Evolutionary conservation across 2,113 vertebrate species (phyloP).

Genomic region (Stegastes partitus): DNA sequence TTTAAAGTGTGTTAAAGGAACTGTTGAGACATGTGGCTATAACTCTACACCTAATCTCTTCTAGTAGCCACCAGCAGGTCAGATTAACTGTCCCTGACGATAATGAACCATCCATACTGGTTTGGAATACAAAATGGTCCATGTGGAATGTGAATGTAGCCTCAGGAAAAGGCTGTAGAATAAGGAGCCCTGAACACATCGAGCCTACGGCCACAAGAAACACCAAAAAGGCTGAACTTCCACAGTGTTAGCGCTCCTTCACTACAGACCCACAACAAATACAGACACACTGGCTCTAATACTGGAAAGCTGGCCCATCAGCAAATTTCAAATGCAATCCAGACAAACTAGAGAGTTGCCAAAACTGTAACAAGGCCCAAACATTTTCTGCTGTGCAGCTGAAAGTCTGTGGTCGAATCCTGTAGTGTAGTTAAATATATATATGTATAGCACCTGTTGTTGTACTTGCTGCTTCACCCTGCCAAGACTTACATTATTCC

Average conservation of each 20-base stretch:
- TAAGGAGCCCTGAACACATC: neutral
- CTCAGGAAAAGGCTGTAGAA: neutral
- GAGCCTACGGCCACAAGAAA: neutral
- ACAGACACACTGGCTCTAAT: conserved; percentile 43
- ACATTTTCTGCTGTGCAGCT: conserved; percentile 32
- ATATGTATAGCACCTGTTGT: conserved; percentile 42
- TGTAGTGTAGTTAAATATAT: conserved; percentile 14
- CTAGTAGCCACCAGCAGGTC: no score
- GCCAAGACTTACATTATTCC: conserved; percentile 30
- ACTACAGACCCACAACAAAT: conserved; percentile 38
- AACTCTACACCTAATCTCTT: no score
- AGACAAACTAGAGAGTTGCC: conserved; percentile 41
- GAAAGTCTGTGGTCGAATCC: neutral
- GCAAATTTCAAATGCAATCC: conserved; percentile 41
- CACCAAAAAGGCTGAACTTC: neutral
- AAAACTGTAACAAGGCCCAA: conserved; percentile 28
- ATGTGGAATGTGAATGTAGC: no score
- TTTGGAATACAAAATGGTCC: no score
- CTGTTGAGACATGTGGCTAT: no score
- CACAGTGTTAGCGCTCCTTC: conserved; percentile 9
- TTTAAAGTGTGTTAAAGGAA: no score
- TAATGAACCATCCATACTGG: no score
- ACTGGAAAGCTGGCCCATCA: conserved; percentile 60
- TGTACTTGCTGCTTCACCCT: neutral
- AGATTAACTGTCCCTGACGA: no score